Conservation (phyloP, 2,113 vertebrate species). For the Numenius arquata region DNA sequence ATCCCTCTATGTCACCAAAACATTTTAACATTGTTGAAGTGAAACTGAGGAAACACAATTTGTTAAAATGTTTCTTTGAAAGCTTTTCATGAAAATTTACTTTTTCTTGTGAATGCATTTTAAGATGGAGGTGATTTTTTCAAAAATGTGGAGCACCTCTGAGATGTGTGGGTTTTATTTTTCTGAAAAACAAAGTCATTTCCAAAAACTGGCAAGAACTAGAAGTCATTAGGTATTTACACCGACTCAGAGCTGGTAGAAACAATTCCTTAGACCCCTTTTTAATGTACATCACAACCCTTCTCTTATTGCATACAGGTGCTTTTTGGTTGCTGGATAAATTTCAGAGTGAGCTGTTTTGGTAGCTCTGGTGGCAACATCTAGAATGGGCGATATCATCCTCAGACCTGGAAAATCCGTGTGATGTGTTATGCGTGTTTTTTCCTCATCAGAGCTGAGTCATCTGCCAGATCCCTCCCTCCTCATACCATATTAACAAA, state of each 20-base stretch:
- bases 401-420: background rate
- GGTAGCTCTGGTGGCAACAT: background rate
- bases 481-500: background rate
- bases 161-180: background rate
- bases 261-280: background rate
- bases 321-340: background rate
- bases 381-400: background rate
- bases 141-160: background rate
- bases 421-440: background rate
- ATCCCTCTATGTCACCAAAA: background rate
- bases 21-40: background rate
- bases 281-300: background rate
- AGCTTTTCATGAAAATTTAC: background rate
- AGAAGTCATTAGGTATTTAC: background rate
- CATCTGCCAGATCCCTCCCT: background rate
- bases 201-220: background rate
- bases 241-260: background rate
- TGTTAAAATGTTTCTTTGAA: background rate
- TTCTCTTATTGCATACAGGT: background rate
- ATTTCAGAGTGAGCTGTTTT: background rate
- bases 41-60: conserved; percentile 3
- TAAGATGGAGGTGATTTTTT: background rate
- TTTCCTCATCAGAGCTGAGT: background rate
- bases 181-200: background rate
- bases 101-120: background rate